These are phyloP conservation scores for Temnothorax longispinosus DNA, from an alignment of 1,140 invertebrate genomes.

Conservation along the genomic window DNA sequence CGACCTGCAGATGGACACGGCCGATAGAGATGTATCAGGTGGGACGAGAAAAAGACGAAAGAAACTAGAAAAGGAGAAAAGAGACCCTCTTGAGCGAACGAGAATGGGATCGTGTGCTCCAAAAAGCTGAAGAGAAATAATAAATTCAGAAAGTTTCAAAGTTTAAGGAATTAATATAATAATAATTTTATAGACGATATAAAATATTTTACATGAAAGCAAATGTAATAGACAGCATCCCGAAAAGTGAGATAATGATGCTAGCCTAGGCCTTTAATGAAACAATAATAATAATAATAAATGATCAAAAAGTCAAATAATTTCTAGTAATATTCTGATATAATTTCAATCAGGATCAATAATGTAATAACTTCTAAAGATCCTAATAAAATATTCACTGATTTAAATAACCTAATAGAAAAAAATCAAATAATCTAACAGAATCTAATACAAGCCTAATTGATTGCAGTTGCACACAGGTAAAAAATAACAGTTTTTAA, in stretches of 20 bases:
- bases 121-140: neutral
- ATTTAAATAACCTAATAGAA: too few relatives aligned
- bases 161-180: neutral
- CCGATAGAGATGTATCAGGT: conserved; percentile 71
- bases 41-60: conserved; percentile 21
- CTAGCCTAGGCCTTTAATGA: neutral
- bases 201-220: neutral
- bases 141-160: neutral
- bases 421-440: too few relatives aligned
- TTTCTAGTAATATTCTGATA: neutral
- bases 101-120: neutral
- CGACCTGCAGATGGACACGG: conserved; percentile 61
- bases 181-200: neutral
- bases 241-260: too few relatives aligned
- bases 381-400: too few relatives aligned
- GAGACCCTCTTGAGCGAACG: neutral
- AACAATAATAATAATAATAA: too few relatives aligned
- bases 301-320: neutral
- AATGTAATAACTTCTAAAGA: too few relatives aligned
- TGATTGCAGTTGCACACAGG: neutral
- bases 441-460: neutral
- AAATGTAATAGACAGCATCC: neutral
- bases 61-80: neutral
- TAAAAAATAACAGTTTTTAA: neutral
- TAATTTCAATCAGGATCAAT: neutral